Base-by-base conservation (phyloP, 2,797 vertebrate species). In the Sarcophilus harrisii region DNA sequence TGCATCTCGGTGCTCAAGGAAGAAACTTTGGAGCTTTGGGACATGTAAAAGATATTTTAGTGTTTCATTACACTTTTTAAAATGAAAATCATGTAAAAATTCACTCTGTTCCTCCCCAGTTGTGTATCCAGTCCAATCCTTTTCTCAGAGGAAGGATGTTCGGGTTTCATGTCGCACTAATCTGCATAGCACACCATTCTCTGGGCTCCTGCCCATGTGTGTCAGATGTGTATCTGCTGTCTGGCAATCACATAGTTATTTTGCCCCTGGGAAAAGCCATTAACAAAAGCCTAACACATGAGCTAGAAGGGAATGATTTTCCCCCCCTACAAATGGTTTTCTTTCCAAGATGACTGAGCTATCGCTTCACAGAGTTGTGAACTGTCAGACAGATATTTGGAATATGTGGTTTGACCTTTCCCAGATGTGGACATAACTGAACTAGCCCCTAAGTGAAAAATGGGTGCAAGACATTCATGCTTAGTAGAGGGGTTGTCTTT, bases 201-300 rank as follows among this genome's bases (percentile, higher is more conserved):
- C 96, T 91, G 87, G 90, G 55, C 94, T 96, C 97, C 96, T 93
- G 95, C 95, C 98, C 97, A 96, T 97, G 92, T 92, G 95, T 97
- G 95, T 90, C 95, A 94, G 97, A 89, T 89, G 90, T 93, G 90
- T 96, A 95, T 97, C 98, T 97, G 94, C 96, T 97, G 94, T 94
- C 98, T 98, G 95, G 97, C 96, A 93, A 93, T 97, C 96, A 0
- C 87, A 62, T 54, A 91, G 96, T 97, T 97, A 98, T 96, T 97
- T 96, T 97, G 97, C 98, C 98, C 97, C 92, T 94, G 98, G 98
- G 98, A 98, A 97, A 98, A 57, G 57, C 96, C 98, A 97, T 96
- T 97, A 97, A 95, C 96, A 96, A 81, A 98, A 98, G 73, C 98
- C 73, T 49, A 97, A 87, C 98, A 98, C 98, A 96, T 97, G 98